These are phyloP conservation scores for Eretmochelys imbricata DNA, from an alignment of 2,113 vertebrate species.

Conservation along the genomic window DNA sequence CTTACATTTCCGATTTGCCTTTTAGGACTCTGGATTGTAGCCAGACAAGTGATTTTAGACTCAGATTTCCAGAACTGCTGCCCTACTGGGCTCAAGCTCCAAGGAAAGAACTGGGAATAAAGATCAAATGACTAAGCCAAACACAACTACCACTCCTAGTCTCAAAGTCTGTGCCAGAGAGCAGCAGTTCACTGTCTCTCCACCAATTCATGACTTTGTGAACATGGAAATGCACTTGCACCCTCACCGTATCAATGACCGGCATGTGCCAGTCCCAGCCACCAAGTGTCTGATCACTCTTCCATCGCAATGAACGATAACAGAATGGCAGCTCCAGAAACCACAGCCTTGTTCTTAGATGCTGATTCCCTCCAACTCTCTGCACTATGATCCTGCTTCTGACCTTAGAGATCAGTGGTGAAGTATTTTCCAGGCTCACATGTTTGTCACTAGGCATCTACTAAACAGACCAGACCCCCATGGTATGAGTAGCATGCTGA, in stretches of 20 bases:
- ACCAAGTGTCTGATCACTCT: rapidly evolving
- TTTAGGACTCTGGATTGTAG: conserved; percentile 55
- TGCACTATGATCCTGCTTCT: rapidly evolving
- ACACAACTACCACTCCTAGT: conserved; percentile 4
- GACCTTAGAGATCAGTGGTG: background rate
- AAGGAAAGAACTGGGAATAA: background rate
- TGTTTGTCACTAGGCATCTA: background rate
- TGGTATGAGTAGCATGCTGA: background rate
- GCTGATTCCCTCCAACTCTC: background rate
- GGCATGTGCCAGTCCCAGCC: background rate
- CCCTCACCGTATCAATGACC: background rate
- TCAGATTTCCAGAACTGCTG: conserved; percentile 63
- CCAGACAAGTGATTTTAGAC: conserved; percentile 52
- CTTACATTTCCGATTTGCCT: conserved; percentile 67
- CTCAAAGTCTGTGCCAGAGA: conserved; percentile 9
- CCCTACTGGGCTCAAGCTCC: conserved; percentile 19
- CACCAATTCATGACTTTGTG: background rate
- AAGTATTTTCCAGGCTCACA: background rate
- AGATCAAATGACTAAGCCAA: conserved; percentile 24
- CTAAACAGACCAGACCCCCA: background rate
- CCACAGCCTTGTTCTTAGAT: rapidly evolving
- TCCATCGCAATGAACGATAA: rapidly evolving
- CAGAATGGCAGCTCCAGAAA: background rate
- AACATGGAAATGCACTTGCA: background rate
- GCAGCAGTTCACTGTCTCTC: conserved; percentile 2